Evolutionary conservation across 2,797 vertebrate species (phyloP).

Genomic region (Chiloscyllium punctatum): DNA sequence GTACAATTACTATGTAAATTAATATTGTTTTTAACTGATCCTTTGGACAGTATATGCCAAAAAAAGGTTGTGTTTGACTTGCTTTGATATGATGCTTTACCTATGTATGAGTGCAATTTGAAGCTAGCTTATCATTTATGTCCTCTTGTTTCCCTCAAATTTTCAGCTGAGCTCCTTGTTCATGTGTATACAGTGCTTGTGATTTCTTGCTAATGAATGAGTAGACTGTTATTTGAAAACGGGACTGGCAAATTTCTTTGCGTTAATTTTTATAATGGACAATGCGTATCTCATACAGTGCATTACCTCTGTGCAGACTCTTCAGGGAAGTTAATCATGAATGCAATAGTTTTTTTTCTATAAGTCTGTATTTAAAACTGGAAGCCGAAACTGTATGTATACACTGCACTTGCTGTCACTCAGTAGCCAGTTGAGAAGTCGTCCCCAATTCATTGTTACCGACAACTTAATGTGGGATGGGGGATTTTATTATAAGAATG

Average conservation of each 20-base stretch:
- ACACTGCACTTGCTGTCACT: constrained; percentile 39
- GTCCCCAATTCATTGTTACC: constrained; percentile 49
- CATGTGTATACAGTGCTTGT: constrained; percentile 38
- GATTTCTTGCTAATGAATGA: constrained; percentile 26
- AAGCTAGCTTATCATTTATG: constrained; percentile 42
- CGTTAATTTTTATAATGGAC: constrained; percentile 49
- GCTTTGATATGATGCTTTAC: constrained; percentile 15
- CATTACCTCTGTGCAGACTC: constrained; percentile 66
- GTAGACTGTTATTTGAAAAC: constrained; percentile 51
- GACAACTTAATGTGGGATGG: constrained; percentile 59
- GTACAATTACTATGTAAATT: neutral
- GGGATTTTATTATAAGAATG: constrained; percentile 80
- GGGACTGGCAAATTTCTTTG: constrained; percentile 50
- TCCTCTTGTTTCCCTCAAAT: constrained; percentile 56
- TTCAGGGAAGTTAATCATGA: constrained; percentile 82
- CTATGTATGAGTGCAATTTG: constrained; percentile 25
- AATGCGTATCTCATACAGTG: constrained; percentile 45
- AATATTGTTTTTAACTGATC: constrained; percentile 31
- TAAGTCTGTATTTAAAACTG: constrained; percentile 60
- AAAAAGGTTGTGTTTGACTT: constrained; percentile 28
- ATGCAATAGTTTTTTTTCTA: constrained; percentile 56
- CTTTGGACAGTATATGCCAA: constrained; percentile 25
- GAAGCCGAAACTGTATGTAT: constrained; percentile 52
- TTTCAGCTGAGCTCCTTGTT: constrained; percentile 58
- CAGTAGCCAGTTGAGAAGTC: constrained; percentile 52